A percentile compares a stretch with the other conserved stretches of the same genome.
phyloP scores from a whole-genome alignment of 2,113 vertebrate species.

The Brienomyrus longianalis region DNA sequence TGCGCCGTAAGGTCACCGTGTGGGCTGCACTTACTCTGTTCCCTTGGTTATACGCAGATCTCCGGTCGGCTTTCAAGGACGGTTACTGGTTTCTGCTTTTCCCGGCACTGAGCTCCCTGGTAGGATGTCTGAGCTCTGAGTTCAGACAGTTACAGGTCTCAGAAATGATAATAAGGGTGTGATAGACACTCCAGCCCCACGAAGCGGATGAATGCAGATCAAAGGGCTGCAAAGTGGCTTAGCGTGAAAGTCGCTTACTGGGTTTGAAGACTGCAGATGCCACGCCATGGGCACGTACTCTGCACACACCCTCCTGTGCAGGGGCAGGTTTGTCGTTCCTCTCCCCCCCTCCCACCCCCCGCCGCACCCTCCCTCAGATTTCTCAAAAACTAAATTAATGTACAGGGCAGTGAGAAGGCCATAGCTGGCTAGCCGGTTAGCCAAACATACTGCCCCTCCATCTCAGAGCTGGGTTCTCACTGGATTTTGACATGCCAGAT shows the following conservation, averaged over 20 bases:
- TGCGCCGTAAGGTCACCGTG: background rate
- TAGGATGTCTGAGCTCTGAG: background rate
- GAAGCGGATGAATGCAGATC: constrained; percentile 40
- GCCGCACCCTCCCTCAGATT: too few relatives aligned
- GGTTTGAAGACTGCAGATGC: constrained; percentile 14
- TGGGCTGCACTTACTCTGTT: background rate
- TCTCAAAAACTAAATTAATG: too few relatives aligned
- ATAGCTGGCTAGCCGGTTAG: background rate
- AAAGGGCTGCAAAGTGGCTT: constrained; percentile 34
- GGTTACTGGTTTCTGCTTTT: background rate
- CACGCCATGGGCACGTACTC: background rate
- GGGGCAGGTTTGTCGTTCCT: too few relatives aligned
- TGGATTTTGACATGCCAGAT: background rate
- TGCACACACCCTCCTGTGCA: background rate
- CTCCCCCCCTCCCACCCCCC: background rate
- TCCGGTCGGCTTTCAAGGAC: background rate
- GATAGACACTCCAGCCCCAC: constrained; percentile 25
- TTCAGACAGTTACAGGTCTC: background rate
- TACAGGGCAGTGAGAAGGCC: too few relatives aligned
- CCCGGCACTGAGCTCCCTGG: background rate
- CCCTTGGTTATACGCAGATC: background rate
- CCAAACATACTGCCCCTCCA: background rate
- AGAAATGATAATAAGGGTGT: background rate
- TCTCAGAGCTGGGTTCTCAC: background rate
- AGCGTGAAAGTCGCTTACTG: constrained; percentile 41